Percentiles rank a stretch among this genome's conserved stretches.
Evolutionary conservation across 2,113 vertebrate genomes (phyloP).

Genomic region (Sterrhoptilus dennistouni): DNA sequence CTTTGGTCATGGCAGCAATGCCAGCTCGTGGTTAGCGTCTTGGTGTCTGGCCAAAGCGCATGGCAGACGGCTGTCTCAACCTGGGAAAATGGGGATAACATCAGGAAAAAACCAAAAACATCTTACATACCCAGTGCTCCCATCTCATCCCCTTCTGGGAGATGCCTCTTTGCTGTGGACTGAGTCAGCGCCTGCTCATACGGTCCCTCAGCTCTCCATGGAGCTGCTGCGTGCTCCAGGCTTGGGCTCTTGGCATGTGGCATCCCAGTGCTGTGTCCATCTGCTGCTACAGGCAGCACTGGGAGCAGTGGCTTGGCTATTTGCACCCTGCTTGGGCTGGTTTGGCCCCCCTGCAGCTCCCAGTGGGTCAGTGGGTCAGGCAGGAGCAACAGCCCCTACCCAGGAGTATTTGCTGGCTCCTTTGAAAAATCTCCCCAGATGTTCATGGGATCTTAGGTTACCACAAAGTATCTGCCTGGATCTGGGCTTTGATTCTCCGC

Average conservation of each 20-base stretch:
- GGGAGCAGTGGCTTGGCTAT: background rate
- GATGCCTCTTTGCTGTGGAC: background rate
- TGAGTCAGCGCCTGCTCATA: conserved; percentile 9
- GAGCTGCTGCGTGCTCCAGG: background rate
- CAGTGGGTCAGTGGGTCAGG: background rate
- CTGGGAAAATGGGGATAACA: conserved; percentile 61
- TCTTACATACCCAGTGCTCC: background rate
- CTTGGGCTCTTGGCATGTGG: background rate
- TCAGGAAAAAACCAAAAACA: conserved; percentile 48
- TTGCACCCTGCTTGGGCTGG: background rate
- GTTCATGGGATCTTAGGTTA: background rate
- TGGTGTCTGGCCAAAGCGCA: background rate
- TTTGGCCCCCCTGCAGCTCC: background rate
- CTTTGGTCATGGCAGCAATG: background rate
- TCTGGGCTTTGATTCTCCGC: conserved; percentile 22
- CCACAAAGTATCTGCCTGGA: background rate
- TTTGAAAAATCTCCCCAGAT: background rate
- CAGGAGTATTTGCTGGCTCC: background rate
- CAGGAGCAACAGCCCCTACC: background rate
- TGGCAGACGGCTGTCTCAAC: conserved; percentile 39
- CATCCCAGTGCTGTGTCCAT: background rate
- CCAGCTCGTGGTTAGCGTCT: conserved; percentile 4
- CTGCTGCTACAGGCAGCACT: background rate
- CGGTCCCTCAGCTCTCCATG: background rate
- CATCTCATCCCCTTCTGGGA: background rate